Evolutionary conservation across 2,113 vertebrate species (phyloP).

Genomic region (Centropus unirufus): DNA sequence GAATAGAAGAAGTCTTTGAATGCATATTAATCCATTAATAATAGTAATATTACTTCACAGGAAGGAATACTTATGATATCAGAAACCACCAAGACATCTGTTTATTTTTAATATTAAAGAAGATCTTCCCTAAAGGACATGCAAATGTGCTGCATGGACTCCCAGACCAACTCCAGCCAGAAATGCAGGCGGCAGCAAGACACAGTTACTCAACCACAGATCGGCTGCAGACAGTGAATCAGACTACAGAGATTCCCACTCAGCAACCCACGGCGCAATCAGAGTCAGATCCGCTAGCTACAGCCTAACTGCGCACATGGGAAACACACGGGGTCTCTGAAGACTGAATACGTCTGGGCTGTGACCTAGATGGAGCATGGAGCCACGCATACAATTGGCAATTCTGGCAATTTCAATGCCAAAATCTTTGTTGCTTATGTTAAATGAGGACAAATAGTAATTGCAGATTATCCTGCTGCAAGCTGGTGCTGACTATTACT

Average conservation of each 20-base stretch:
- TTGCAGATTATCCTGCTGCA: background rate
- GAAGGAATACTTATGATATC: constrained; percentile 40
- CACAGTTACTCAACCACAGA: background rate
- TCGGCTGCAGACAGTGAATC: background rate
- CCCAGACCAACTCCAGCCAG: background rate
- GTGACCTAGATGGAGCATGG: background rate
- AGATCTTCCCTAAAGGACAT: constrained; percentile 6
- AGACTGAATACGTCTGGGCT: background rate
- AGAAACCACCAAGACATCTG: constrained; percentile 61
- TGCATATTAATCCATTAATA: background rate
- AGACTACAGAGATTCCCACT: background rate
- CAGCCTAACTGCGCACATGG: background rate
- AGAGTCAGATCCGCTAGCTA: accelerated
- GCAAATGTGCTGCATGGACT: background rate
- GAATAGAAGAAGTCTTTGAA: background rate
- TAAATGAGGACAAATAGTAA: background rate
- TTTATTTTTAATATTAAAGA: constrained; percentile 26
- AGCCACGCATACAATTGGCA: too few relatives aligned
- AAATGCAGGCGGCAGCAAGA: background rate
- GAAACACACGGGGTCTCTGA: accelerated
- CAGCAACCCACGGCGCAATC: accelerated
- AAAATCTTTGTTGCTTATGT: too few relatives aligned
- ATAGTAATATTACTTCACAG: constrained; percentile 1
- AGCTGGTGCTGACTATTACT: background rate
- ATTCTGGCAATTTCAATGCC: background rate